Base-by-base conservation (phyloP, 2,888 invertebrate genomes). In the Ophion ellenae region DNA sequence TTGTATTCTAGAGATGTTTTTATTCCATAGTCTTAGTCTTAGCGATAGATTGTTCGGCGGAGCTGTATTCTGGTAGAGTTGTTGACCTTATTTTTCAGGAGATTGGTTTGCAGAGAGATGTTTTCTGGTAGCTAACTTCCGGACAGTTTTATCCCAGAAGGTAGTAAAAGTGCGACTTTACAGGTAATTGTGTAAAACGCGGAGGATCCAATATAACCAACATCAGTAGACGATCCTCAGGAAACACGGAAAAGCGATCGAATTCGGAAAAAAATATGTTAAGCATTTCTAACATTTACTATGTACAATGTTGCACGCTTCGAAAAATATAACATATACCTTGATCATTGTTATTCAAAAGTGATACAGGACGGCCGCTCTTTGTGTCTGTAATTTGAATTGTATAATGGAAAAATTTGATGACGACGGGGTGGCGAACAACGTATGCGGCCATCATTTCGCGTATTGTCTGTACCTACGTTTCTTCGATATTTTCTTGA, bases 271-370 rank as follows among this genome's bases (percentile, higher is more conserved):
- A 87, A 87, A 88, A 84, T 91, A 91, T 91, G 91, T 91, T 92
- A 92, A 93, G 89, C 86, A 80, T 88, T 89, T 90, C 90, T 91
- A 91, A 93, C 91, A 89, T 66, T 80, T 80, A 40, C 80, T 76
- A 66, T 76, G 47, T 53, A 66, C 32, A 70, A 70, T 70, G 47
- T 70, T 28, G 5, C 17, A 70, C 7, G 24, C 47, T 47, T 47
- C 17, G 47, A 69, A 69, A 24, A 45, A 47, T 69, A 45, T 24
- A 36, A 47, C 36, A 67, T n/a, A 67, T 67, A 10, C 47, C 17
- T 47, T 47, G 45, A 69, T 47, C 1, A 47, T 17, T 53, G 28
- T 24, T 47, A 70, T 70, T 70, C 11, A 17, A 53, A 53, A 17
- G 53, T 53, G 53, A 53, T 14, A 40, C 6, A 40, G 53, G 17